Conservation (phyloP, 2,888 invertebrate species). For the Dromius quadrimaculatus region DNA sequence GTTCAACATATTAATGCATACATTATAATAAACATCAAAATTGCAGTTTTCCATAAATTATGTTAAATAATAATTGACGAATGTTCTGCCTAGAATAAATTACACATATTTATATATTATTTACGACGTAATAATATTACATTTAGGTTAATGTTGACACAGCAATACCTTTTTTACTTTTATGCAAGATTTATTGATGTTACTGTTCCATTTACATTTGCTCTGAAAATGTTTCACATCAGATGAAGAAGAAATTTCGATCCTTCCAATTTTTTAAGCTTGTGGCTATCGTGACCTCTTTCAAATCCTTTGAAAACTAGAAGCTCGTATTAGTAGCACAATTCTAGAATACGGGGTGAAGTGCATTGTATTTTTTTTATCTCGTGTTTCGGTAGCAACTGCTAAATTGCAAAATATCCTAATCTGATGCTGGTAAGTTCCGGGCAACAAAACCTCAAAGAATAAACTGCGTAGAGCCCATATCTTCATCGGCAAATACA, state of each 20-base stretch:
- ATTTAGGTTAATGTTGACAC: slow-evolving; percentile 27
- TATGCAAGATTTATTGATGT: slow-evolving; percentile 34
- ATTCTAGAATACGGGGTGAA: too few relatives aligned
- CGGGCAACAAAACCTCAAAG: slow-evolving; percentile 31
- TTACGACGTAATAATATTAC: slow-evolving; percentile 30
- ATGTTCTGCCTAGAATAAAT: slow-evolving; percentile 25
- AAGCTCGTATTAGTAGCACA: too few relatives aligned
- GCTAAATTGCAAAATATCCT: slow-evolving; percentile 11
- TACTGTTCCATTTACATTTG: slow-evolving; percentile 18
- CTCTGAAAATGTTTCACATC: slow-evolving; percentile 20
- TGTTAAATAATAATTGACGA: slow-evolving; percentile 37
- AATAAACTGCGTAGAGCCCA: slow-evolving; percentile 25
- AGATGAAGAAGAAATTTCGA: slow-evolving; percentile 35
- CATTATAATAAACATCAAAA: slow-evolving; percentile 36
- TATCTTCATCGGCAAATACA: slow-evolving; percentile 34
- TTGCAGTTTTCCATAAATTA: slow-evolving; percentile 40
- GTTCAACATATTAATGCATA: slow-evolving; percentile 29
- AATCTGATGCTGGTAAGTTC: slow-evolving; percentile 30
- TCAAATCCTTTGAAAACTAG: too few relatives aligned
- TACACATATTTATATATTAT: slow-evolving; percentile 29
- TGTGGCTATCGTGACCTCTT: too few relatives aligned
- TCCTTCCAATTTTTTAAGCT: too few relatives aligned
- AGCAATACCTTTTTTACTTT: slow-evolving; percentile 18
- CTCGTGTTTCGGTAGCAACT: too few relatives aligned
- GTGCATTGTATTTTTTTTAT: too few relatives aligned